Evolutionary conservation across 1,140 invertebrate genomes (phyloP), one percentile per base, ranked within the genome.

Genomic region (Homarus americanus): DNA sequence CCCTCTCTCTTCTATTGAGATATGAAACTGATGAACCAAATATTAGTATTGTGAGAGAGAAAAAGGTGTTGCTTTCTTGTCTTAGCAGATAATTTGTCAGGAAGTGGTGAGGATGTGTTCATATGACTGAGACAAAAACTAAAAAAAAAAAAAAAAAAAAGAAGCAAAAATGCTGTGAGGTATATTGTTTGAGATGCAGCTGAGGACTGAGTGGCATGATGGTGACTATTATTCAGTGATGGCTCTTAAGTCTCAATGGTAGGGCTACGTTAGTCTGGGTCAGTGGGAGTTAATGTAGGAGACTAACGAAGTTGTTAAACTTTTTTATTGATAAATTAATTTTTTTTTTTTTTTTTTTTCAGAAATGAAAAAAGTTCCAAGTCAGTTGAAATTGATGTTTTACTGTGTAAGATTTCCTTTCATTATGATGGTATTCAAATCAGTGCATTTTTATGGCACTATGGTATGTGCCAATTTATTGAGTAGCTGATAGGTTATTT

Each of bases 81-180:
- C 63, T 73, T 40, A 38, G 75, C 32, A 83, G 80, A 80, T 90
- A 76, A 76, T 76, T 90, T 58, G 87, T 90, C 87, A 90, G 87
- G 87, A 83, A 83, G 87, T 90, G 32, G 87, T 83, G 80, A 90
- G 87, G 63, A 90, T 90, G 53, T 83, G 79, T 90, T 49, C 28
- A 44, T 76, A 87, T 66, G 49, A 53, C 41, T 75, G 69, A 58
- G 73, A 58, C 17, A 44, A 44, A 41, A n/a, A n/a, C n/a, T n/a
- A n/a, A n/a, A n/a, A n/a, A n/a, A n/a, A n/a, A n/a, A n/a, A n/a
- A n/a, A n/a, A n/a, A n/a, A n/a, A n/a, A n/a, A n/a, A n/a, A n/a
- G n/a, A n/a, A n/a, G n/a, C n/a, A 34, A 53, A 78, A 53, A 34
- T 87, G 38, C 69, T 87, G 75, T 79, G 73, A 79, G 75, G 85